Evolutionary conservation across 2,113 vertebrate genomes (phyloP).

Genomic region (Crotalus tigris): DNA sequence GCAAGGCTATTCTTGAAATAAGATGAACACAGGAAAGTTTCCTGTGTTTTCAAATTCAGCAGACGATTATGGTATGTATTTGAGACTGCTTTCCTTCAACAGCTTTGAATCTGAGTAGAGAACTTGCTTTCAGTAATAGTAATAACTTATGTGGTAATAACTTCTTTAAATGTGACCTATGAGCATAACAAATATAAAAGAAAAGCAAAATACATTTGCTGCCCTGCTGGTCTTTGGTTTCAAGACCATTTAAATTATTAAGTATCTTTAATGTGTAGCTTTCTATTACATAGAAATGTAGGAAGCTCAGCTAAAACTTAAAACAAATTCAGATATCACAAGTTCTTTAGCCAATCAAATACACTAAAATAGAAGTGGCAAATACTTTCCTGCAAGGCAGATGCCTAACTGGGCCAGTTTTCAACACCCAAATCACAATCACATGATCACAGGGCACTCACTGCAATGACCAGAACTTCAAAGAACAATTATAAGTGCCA

Average conservation of each 20-base stretch:
- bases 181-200: background rate
- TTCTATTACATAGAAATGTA: background rate
- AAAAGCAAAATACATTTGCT: background rate
- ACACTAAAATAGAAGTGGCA: background rate
- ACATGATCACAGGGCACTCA: background rate
- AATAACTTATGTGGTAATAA: too few species aligned
- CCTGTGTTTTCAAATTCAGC: slow-evolving; percentile 53
- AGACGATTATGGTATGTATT: slow-evolving; percentile 66
- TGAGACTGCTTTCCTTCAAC: background rate
- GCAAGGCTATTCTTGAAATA: slow-evolving; percentile 71
- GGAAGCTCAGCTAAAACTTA: background rate
- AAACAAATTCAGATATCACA: background rate
- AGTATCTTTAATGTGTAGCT: background rate
- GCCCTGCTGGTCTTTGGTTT: background rate
- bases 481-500: background rate
- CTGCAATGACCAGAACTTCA: background rate
- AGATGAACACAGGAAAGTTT: slow-evolving; percentile 66
- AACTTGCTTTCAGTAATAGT: background rate
- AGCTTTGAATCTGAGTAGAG: background rate
- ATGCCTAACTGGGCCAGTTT: background rate
- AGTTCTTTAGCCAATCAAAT: background rate
- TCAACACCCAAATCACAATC: background rate
- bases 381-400: background rate
- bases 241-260: background rate
- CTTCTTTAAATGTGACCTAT: background rate